Evolutionary conservation across 92 coral and sea anemone genomes (phyloP).

Genomic region (Anthopleura xanthogrammica): DNA sequence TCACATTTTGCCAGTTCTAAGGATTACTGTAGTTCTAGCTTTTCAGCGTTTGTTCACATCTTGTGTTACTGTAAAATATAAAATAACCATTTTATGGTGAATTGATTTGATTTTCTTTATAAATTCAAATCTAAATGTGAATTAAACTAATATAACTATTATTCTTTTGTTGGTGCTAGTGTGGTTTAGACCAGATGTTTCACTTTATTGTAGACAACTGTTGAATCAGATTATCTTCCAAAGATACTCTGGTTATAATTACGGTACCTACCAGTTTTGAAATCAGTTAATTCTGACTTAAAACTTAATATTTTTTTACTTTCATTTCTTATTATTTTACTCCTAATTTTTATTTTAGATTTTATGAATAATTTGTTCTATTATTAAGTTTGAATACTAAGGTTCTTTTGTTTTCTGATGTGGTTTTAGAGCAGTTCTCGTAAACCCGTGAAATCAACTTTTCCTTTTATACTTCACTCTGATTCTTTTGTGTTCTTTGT

Average conservation of each 20-base stretch:
- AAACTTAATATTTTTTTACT: too few relatives aligned
- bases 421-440: too few relatives aligned
- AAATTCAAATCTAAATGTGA: neutral
- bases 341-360: too few relatives aligned
- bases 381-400: too few relatives aligned
- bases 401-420: too few relatives aligned
- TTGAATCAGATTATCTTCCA: neutral
- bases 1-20: neutral
- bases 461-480: too few relatives aligned
- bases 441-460: too few relatives aligned
- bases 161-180: neutral
- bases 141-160: neutral
- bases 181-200: constrained; percentile 8
- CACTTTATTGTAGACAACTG: neutral
- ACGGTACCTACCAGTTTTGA: too few relatives aligned
- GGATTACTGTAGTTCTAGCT: neutral
- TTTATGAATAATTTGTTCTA: too few relatives aligned
- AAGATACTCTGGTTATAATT: neutral
- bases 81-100: neutral
- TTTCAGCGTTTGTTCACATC: neutral
- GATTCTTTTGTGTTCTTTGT: too few relatives aligned
- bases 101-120: neutral
- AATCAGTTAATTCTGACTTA: too few relatives aligned
- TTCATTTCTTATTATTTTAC: too few relatives aligned
- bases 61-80: neutral